These are phyloP conservation scores for Lysiphlebus fabarum DNA, from an alignment of 1,140 invertebrate species.

Conservation along the genomic window DNA sequence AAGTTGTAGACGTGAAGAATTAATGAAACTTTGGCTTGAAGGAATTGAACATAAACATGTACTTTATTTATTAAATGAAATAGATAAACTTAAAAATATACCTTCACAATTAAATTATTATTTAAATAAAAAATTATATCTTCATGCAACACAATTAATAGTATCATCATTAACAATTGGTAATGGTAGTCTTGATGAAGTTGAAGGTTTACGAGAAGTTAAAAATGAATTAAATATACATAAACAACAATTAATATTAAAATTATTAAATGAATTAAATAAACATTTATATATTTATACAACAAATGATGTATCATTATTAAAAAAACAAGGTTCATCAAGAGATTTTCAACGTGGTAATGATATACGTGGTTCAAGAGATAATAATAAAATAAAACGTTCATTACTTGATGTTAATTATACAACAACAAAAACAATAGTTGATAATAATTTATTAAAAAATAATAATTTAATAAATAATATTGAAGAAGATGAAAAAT, in stretches of 20 bases:
- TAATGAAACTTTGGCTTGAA: slow-evolving; percentile 89
- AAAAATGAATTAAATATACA: slow-evolving; percentile 68
- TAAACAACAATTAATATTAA: slow-evolving; percentile 70
- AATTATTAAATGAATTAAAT: slow-evolving; percentile 70
- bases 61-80: slow-evolving; percentile 81
- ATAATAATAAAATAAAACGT: slow-evolving; percentile 40
- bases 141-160: slow-evolving; percentile 81
- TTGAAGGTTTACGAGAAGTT: slow-evolving; percentile 79
- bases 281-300: slow-evolving; percentile 72
- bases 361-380: slow-evolving; percentile 54
- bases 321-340: slow-evolving; percentile 63
- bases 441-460: slow-evolving; percentile 29
- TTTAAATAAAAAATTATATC: slow-evolving; percentile 74
- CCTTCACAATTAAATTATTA: slow-evolving; percentile 71
- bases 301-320: slow-evolving; percentile 55
- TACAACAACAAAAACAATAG: neutral
- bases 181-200: slow-evolving; percentile 69
- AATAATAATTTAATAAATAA: slow-evolving; percentile 45
- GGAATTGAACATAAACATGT: slow-evolving; percentile 90
- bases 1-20: slow-evolving; percentile 86
- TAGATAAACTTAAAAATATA: slow-evolving; percentile 77
- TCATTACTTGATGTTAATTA: slow-evolving; percentile 37
- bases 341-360: slow-evolving; percentile 59
- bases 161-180: slow-evolving; percentile 68
- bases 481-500: slow-evolving; percentile 66